Base-by-base conservation (phyloP, 2,888 invertebrate genomes). In the Drosophila setosimentum region DNA sequence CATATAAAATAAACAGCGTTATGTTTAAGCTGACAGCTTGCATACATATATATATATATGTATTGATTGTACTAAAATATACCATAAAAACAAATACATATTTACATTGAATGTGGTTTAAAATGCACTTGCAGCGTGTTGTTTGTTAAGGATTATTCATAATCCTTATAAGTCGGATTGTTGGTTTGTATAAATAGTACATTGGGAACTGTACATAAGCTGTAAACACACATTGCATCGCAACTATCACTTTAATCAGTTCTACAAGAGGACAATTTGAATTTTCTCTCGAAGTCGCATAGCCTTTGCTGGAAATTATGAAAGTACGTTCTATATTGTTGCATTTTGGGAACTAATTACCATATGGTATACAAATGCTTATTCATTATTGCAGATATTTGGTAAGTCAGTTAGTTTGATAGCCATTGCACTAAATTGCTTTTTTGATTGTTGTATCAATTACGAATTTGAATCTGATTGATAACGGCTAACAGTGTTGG, bases 41-140 rank as follows among this genome's bases (percentile, higher is more conserved):
- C 64, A 76, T 54, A 63, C 58, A 68, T 65, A 77, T 64, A 77
- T 68, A 68, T 53, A 51, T 29, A 33, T 54, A 27, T 55, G 55
- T 27, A 55, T 29, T 55, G 37, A 55, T 61, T 82, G 68, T 69
- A 70, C 62, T 76, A 64, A 51, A 80, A 83, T 89, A 79, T 87
- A 87, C 91, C 89, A 78, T 78, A 89, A 77, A 80, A 83, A 76
- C 69, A 82, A 87, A 91, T 87, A 87, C 91, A 87, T 87, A 87
- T 87, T 87, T 87, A 87, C 87, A 91, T 91, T 87, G 87, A 87
- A 87, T 87, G 87, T 91, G 91, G 90, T 87, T 88, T 60, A 89
- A 80, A 76, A 68, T 66, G 45, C 63, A 55, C 11, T 3, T 1
- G 7, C 1, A 18, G 51, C 49, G 59, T 88, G 68, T 90, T 66